A percentile compares a stretch with the other conserved stretches of the same genome.
phyloP scores from a whole-genome alignment of 2,113 vertebrate genomes.

The Baryphthengus martii region DNA sequence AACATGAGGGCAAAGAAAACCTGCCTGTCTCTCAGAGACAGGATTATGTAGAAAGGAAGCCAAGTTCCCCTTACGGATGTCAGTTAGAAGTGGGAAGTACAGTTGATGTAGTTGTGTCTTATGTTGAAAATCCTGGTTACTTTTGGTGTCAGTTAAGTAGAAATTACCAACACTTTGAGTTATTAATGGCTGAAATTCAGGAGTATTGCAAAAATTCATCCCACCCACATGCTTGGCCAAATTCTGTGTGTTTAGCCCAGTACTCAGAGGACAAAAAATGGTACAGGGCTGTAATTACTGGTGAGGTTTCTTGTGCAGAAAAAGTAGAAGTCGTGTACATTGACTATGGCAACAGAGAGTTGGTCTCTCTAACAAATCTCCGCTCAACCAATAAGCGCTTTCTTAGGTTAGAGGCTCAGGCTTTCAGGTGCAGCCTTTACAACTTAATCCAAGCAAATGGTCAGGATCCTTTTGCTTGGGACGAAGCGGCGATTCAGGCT shows the following conservation, averaged over 20 bases:
- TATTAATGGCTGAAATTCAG: slow-evolving; percentile 85
- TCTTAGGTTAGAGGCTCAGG: slow-evolving; percentile 81
- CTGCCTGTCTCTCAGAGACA: not conserved
- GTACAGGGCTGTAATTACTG: slow-evolving; percentile 87
- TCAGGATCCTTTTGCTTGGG: slow-evolving; percentile 79
- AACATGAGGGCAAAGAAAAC: not conserved
- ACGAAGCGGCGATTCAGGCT: slow-evolving; percentile 62
- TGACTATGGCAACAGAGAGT: slow-evolving; percentile 86
- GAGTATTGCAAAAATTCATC: slow-evolving; percentile 73
- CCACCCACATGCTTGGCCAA: slow-evolving; percentile 59
- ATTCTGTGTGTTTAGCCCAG: slow-evolving; percentile 81
- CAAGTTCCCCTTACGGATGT: not conserved
- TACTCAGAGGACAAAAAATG: slow-evolving; percentile 79
- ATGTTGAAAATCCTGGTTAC: slow-evolving; percentile 79
- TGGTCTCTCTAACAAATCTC: slow-evolving; percentile 74
- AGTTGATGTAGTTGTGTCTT: slow-evolving; percentile 82
- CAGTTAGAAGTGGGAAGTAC: slow-evolving; percentile 84
- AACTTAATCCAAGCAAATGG: slow-evolving; percentile 79
- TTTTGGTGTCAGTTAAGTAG: slow-evolving; percentile 91
- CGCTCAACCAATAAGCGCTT: slow-evolving; percentile 76
- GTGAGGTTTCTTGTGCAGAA: slow-evolving; percentile 43
- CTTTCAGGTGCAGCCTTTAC: slow-evolving; percentile 91
- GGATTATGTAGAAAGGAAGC: slow-evolving; percentile 24
- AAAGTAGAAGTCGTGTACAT: slow-evolving; percentile 82
- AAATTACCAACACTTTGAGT: slow-evolving; percentile 67